phyloP scores from a whole-genome alignment of 2,797 vertebrate species.

The Pelobates cultripes region DNA sequence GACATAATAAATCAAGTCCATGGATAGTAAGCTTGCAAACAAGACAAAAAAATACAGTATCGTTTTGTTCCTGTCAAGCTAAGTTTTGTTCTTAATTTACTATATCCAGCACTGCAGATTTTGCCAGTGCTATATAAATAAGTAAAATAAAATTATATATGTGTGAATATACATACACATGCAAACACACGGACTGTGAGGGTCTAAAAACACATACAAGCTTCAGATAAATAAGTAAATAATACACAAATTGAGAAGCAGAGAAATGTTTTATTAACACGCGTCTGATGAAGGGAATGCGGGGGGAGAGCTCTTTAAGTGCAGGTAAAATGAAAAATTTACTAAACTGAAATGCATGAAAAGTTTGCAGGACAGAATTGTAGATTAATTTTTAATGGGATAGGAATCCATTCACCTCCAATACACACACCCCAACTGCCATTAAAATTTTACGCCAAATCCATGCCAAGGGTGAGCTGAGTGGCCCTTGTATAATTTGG shows the following conservation, averaged over 20 bases:
- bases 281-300: slow-evolving; percentile 24
- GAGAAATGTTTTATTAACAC: slow-evolving; percentile 52
- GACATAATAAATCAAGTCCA: too few relatives aligned
- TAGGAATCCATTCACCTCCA: slow-evolving; percentile 35
- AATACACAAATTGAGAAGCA: slow-evolving; percentile 38
- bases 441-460: slow-evolving; percentile 47
- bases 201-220: slow-evolving; percentile 23
- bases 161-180: not conserved
- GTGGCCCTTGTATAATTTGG: not conserved
- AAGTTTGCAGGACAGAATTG: slow-evolving; percentile 51
- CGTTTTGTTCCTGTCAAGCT: too few relatives aligned
- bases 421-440: slow-evolving; percentile 45
- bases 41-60: too few relatives aligned
- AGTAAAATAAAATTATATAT: not conserved
- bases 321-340: slow-evolving; percentile 56
- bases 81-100: too few relatives aligned
- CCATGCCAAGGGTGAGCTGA: slow-evolving; percentile 5
- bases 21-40: too few relatives aligned
- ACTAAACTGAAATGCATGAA: slow-evolving; percentile 41
- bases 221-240: slow-evolving; percentile 54
- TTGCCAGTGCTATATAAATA: too few relatives aligned
- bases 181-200: not conserved
- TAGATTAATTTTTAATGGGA: slow-evolving; percentile 43
- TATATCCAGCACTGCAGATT: too few relatives aligned
- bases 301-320: slow-evolving; percentile 30